Evolutionary conservation across 2,113 vertebrate genomes (phyloP).

Genomic region (Plestiodon gilberti): DNA sequence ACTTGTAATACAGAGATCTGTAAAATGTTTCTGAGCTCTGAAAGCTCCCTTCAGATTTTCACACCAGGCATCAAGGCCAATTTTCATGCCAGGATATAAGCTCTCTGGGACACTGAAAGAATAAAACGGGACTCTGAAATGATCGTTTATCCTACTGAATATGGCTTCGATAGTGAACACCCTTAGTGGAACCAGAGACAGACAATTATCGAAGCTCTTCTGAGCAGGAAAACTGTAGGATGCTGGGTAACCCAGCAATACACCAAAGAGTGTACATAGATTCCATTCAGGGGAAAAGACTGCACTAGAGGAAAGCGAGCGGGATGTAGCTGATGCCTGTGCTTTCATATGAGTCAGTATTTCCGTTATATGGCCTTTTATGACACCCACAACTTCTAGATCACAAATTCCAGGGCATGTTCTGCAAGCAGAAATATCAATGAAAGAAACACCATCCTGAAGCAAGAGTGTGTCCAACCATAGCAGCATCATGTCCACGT

Average conservation of each 20-base stretch:
- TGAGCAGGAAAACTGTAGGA: conserved; percentile 83
- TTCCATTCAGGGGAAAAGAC: conserved; percentile 77
- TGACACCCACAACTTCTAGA: conserved; percentile 24
- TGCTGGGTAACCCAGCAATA: conserved; percentile 88
- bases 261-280: conserved; percentile 87
- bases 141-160: conserved; percentile 65
- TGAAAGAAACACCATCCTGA: conserved; percentile 49
- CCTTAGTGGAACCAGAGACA: conserved; percentile 84
- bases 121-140: conserved; percentile 77
- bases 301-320: conserved; percentile 57
- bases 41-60: conserved; percentile 75
- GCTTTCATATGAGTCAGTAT: conserved; percentile 73
- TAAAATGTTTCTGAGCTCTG: conserved; percentile 79
- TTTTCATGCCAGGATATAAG: conserved; percentile 69
- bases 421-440: conserved; percentile 80
- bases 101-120: conserved; percentile 91
- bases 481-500: conserved; percentile 55
- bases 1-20: conserved; percentile 79
- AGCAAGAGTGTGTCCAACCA: conserved; percentile 70
- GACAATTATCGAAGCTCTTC: conserved; percentile 82
- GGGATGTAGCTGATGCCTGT: background rate
- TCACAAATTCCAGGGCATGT: conserved; percentile 70
- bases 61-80: conserved; percentile 77
- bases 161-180: conserved; percentile 77
- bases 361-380: conserved; percentile 60